Evolutionary conservation across 2,113 vertebrate genomes (phyloP), one percentile per base, ranked within the genome.

Genomic region (Strix uralensis): DNA sequence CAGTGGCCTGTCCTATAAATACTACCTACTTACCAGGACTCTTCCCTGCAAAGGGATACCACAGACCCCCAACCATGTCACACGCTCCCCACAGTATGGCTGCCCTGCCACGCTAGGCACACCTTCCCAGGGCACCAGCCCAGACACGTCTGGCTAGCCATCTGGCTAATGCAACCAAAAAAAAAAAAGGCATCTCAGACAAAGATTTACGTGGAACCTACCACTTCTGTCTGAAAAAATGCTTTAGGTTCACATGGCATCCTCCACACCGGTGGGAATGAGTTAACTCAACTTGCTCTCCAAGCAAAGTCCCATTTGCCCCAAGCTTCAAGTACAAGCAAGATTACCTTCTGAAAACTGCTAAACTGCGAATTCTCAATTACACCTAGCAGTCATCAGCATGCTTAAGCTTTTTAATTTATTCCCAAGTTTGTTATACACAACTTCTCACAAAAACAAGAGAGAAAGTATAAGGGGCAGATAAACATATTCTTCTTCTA

Each of bases 1-100:
- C 4, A 66, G 9, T 10, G 5, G 5, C 25, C 17, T 32, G 4
- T 49, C n/a, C 30, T 69, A 44, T 2, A 89, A 87, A 73, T 20
- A 46, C 6, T 14, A 57, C 8, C 14, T 13, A 2, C 70, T 86
- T 62, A 74, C 9, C 23, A 81, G 15, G 32, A 47, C 46, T 88
- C 34, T 54, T 78, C n/a, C 54, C 21, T 49, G 36, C 51, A 38
- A 62, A 83, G 58, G 21, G 34, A 30, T 34, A 58, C 6, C 32
- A 54, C 21, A 57, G 52, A 59, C 80, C 32, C 19, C 22, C 62
- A 82, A 34, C 11, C 20, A 72, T 4, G 3, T 57, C 80, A 69
- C 19, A 8, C 3, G 4, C 2, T 51, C 9, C 54, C n/a, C n/a
- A 52, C 0, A 2, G 46, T 34, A 49, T 0, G 0, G 40, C 25